These are phyloP conservation scores for Antitype chi DNA, from an alignment of 2,888 invertebrate genomes.

Conservation along the genomic window DNA sequence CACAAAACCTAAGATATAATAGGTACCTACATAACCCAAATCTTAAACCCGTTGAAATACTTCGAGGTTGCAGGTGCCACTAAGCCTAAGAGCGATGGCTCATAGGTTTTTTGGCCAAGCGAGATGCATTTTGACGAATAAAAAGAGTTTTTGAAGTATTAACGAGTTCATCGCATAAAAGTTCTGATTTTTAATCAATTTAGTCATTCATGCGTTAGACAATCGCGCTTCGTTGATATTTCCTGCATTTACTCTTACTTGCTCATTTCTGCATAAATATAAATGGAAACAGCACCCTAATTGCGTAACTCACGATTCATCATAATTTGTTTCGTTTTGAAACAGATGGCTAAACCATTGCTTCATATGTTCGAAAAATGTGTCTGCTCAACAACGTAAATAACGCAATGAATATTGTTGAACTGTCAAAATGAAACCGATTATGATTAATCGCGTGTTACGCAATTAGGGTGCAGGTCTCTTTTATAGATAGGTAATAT, in stretches of 20 bases:
- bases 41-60: not conserved
- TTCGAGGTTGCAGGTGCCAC: not conserved
- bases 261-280: not conserved
- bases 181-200: not conserved
- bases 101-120: not conserved
- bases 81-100: not conserved
- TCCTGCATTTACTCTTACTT: not conserved
- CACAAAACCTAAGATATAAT: not conserved
- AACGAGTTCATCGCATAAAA: not conserved
- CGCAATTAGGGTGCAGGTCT: too few species aligned
- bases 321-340: too few species aligned
- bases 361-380: too few species aligned
- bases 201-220: not conserved
- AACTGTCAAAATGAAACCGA: too few species aligned
- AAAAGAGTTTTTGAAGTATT: not conserved
- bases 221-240: not conserved
- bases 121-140: not conserved
- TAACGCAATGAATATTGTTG: too few species aligned
- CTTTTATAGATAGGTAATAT: not conserved
- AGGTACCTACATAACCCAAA: not conserved
- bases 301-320: too few species aligned
- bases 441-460: too few species aligned
- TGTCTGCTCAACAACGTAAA: too few species aligned
- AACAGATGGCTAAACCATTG: too few species aligned
- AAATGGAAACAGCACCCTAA: too few species aligned